Percentiles rank a stretch among this genome's conserved stretches.
Conservation (phyloP, 2,113 vertebrate genomes). For the Cottus gobio region DNA sequence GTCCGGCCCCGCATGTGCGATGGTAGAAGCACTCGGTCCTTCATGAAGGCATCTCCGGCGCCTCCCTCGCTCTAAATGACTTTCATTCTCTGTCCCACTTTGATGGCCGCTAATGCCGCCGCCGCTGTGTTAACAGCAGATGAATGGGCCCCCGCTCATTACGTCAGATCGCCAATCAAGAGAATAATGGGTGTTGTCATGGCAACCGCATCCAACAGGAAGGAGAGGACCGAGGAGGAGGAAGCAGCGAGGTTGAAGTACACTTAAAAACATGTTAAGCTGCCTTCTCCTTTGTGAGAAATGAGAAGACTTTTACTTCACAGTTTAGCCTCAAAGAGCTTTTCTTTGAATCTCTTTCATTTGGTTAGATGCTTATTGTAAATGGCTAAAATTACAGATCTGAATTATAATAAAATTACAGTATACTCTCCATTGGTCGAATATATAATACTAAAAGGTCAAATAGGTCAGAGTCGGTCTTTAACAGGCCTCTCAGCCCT, state of each 20-base stretch:
- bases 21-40: background rate
- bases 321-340: background rate
- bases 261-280: background rate
- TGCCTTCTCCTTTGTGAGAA: background rate
- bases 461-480: background rate
- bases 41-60: background rate
- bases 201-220: slow-evolving; percentile 58
- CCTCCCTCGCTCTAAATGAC: slow-evolving; percentile 28
- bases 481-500: background rate
- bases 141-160: slow-evolving; percentile 54
- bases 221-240: background rate
- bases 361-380: background rate
- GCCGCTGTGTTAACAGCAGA: slow-evolving; percentile 56
- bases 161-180: slow-evolving; percentile 73
- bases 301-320: background rate
- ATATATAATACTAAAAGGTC: background rate
- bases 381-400: background rate
- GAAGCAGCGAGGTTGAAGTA: slow-evolving; percentile 1
- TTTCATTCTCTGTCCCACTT: slow-evolving; percentile 29
- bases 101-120: slow-evolving; percentile 42
- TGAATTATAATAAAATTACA: background rate
- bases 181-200: slow-evolving; percentile 68
- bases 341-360: background rate
- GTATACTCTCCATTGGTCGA: background rate
- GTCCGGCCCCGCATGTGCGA: background rate